Evolutionary conservation across 2,888 invertebrate species (phyloP), one percentile per base, ranked within the genome.

Genomic region (Tachina fera): DNA sequence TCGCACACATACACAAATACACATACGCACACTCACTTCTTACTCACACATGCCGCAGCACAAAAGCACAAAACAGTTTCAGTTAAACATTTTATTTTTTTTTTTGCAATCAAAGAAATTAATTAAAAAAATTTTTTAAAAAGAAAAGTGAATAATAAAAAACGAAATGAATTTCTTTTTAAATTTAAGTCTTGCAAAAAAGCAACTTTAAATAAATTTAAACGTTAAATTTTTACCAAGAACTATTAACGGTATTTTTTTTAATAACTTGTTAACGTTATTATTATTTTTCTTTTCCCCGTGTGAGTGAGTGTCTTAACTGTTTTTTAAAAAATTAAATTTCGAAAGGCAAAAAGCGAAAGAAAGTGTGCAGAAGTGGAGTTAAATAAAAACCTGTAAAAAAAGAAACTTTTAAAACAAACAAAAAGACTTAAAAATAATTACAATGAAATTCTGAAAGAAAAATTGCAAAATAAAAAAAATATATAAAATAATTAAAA

Each of bases 381-480:
- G 10, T 6, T 41, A 68, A 51, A 41, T 39, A 67, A 31, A 77
- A 74, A 76, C 47, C 74, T 49, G 60, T 61, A 80, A 71, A 86
- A 60, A 84, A 60, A 81, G 60, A 58, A 79, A 81, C 58, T 63
- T 75, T 56, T 70, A 45, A 82, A 77, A 75, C 53, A 43, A 43
- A 74, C 14, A 61, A 86, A 31, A 83, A 88, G 84, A 88, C 88
- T 87, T 86, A 87, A 89, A 88, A 88, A 88, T 86, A 89, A 88
- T 77, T 72, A 45, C 65, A 49, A 72, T 22, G 11, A 71, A 51
- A 71, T 49, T 65, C 67, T 71, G 1, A 31, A 31, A 41, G 10
- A 89, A 89, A 88, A 89, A 89, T 88, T 90, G 88, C 89, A 88
- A 89, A 89, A 89, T 60, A 31, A 65, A 45, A 71, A 2, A 31